phyloP scores from a whole-genome alignment of 1,140 invertebrate genomes.

The Zaprionus nigranus region DNA sequence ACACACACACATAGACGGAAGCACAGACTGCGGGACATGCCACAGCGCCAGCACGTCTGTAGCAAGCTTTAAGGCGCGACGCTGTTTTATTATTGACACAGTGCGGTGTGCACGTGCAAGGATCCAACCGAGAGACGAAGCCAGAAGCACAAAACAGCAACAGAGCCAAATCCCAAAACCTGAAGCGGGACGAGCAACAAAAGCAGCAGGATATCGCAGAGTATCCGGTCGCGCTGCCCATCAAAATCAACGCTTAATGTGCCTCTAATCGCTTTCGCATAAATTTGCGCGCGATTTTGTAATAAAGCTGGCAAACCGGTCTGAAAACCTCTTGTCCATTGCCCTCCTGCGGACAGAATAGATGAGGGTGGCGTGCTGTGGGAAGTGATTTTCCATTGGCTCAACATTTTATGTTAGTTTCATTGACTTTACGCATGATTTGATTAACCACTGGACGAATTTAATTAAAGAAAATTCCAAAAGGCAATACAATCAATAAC shows the following conservation, averaged over 20 bases:
- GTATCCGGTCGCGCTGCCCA: conserved; percentile 50
- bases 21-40: background rate
- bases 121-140: background rate
- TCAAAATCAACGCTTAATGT: conserved; percentile 62
- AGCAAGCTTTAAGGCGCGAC: conserved; percentile 56
- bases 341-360: background rate
- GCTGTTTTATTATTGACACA: conserved; percentile 42
- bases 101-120: conserved; percentile 32
- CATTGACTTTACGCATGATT: conserved; percentile 68
- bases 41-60: conserved; percentile 17
- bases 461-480: conserved; percentile 69
- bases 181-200: background rate
- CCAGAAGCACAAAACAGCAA: conserved; percentile 13
- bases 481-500: conserved; percentile 28
- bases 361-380: background rate
- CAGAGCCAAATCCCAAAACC: conserved; percentile 8
- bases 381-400: background rate
- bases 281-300: conserved; percentile 67
- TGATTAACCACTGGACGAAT: conserved; percentile 56
- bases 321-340: conserved; percentile 1
- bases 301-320: conserved; percentile 53
- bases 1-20: conserved; percentile 12
- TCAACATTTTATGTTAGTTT: conserved; percentile 65
- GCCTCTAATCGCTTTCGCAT: conserved; percentile 76
- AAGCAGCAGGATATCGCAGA: conserved; percentile 30